phyloP scores from a whole-genome alignment of 2,113 vertebrate species.

The Leptosomus discolor region DNA sequence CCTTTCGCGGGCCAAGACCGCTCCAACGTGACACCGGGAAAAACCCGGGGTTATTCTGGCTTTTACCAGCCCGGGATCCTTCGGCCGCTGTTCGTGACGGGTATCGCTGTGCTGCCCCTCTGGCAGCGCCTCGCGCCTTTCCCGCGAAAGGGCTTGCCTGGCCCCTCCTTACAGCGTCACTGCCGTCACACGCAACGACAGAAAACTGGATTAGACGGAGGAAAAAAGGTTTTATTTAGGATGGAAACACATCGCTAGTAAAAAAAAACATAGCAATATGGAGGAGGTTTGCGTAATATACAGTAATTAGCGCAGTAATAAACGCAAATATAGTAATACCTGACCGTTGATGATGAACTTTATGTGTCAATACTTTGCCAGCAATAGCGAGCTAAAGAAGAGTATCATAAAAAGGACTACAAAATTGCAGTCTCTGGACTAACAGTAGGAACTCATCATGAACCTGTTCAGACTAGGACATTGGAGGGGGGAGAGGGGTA shows the following conservation, averaged over 20 bases:
- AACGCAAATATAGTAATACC: not conserved
- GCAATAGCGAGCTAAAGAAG: not conserved
- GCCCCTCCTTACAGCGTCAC: fast-evolving
- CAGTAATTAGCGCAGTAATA: not conserved
- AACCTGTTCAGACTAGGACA: fast-evolving
- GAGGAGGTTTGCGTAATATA: not conserved
- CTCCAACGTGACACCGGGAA: too few species aligned
- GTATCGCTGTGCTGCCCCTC: not conserved
- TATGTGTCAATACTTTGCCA: not conserved
- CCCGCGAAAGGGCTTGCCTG: too few species aligned
- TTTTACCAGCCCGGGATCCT: not conserved
- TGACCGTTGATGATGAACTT: not conserved
- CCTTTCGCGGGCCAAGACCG: too few species aligned
- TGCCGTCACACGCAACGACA: fast-evolving
- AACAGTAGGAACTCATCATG: fast-evolving
- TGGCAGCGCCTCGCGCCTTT: not conserved
- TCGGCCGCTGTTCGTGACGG: too few species aligned
- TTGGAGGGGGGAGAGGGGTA: too few species aligned
- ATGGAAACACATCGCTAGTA: not conserved
- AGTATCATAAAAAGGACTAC: not conserved
- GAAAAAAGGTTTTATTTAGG: not conserved
- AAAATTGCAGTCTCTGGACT: not conserved
- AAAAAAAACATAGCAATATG: not conserved
- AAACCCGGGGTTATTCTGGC: too few species aligned
- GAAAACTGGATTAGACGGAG: fast-evolving